These are phyloP conservation scores for Apamea sordens DNA, from an alignment of 2,888 invertebrate genomes.

Conservation along the genomic window DNA sequence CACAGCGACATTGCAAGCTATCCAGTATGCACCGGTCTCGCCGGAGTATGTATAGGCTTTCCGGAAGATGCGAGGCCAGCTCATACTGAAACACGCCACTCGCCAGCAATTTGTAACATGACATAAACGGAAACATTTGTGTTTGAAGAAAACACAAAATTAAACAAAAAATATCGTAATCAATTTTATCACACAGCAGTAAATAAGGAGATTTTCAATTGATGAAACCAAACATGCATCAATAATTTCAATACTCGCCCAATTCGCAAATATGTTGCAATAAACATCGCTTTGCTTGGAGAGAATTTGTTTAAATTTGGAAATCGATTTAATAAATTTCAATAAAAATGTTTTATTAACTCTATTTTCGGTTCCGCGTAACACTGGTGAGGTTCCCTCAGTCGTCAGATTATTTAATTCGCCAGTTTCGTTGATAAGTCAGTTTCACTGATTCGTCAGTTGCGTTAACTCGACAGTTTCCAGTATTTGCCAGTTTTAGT, in stretches of 20 bases:
- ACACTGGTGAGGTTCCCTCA: too few species aligned
- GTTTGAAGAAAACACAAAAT: background rate
- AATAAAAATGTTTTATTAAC: background rate
- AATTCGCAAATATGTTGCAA: background rate
- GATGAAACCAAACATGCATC: background rate
- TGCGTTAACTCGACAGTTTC: too few species aligned
- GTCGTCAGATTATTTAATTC: too few species aligned
- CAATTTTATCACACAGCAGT: background rate
- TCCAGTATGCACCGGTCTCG: background rate
- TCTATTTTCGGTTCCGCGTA: too few species aligned
- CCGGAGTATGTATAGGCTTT: too few species aligned
- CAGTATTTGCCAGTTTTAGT: too few species aligned
- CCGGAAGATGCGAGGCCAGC: background rate
- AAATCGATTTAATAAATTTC: background rate
- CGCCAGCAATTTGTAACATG: background rate
- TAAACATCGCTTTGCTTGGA: slow-evolving; percentile 2
- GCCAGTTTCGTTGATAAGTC: too few species aligned
- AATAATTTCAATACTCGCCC: background rate
- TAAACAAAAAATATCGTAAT: background rate
- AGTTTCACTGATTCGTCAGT: too few species aligned
- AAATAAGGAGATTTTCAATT: background rate
- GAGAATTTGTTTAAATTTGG: background rate
- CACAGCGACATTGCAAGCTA: background rate
- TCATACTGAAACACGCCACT: background rate
- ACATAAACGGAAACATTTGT: background rate